Evolutionary conservation across 2,113 vertebrate species (phyloP).

Genomic region (Pelecanus crispus): DNA sequence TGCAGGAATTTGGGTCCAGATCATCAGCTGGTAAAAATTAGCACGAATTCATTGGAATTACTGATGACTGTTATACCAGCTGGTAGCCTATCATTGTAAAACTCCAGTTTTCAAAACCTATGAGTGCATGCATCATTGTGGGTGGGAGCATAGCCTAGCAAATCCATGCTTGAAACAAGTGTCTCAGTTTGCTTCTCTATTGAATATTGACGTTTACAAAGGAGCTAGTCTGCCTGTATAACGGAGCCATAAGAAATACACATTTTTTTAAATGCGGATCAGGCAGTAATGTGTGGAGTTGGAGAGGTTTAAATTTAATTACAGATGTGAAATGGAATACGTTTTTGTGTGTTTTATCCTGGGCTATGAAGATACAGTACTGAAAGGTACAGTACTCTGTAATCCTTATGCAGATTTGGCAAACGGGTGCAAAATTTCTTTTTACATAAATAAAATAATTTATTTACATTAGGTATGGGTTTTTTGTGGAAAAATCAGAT

Average conservation of each 20-base stretch:
- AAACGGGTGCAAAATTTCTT: background rate
- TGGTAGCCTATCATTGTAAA: background rate
- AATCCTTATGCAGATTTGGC: background rate
- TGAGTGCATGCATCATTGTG: background rate
- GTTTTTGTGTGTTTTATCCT: background rate
- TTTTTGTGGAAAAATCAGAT: background rate
- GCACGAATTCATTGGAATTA: background rate
- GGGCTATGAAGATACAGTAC: background rate
- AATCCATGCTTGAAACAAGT: background rate
- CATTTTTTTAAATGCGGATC: background rate
- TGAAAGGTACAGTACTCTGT: background rate
- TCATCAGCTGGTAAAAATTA: background rate
- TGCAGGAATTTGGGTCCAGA: background rate
- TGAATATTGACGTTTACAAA: background rate
- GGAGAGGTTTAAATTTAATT: background rate
- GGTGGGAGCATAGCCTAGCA: background rate
- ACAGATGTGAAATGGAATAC: background rate
- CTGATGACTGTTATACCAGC: background rate
- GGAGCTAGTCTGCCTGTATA: background rate
- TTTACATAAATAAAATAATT: background rate
- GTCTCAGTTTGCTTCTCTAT: background rate
- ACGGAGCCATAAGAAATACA: background rate
- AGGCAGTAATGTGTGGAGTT: background rate
- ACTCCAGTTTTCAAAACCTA: background rate
- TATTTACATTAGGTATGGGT: accelerated